phyloP scores from a whole-genome alignment of 2,113 vertebrate species.

The Tupaia chinensis region DNA sequence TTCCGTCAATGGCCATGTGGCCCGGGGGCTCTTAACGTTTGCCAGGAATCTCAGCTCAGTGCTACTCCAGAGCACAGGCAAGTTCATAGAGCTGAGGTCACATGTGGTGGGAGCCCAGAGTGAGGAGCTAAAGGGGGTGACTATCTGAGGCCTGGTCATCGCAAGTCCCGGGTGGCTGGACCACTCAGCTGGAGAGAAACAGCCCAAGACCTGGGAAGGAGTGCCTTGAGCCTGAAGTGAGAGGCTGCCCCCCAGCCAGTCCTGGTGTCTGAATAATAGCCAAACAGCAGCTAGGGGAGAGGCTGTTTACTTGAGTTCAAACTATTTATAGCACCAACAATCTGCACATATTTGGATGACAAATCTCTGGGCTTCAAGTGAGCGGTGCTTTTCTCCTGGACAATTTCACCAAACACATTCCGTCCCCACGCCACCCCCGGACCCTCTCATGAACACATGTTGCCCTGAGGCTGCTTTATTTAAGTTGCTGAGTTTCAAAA shows the following conservation, averaged over 20 bases:
- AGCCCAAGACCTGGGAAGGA: neutral
- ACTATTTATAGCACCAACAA: constrained; percentile 87
- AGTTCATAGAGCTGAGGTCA: neutral
- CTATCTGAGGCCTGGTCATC: neutral
- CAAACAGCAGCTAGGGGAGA: constrained; percentile 73
- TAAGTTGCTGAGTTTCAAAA: constrained; percentile 67
- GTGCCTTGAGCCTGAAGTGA: neutral
- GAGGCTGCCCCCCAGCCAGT: neutral
- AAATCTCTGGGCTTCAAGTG: constrained; percentile 85
- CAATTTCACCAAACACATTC: constrained; percentile 82
- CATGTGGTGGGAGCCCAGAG: neutral
- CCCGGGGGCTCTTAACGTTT: constrained; percentile 54
- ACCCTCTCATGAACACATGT: constrained; percentile 17
- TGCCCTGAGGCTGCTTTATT: constrained; percentile 72
- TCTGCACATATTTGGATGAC: constrained; percentile 87
- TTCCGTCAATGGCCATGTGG: neutral
- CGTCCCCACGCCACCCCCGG: constrained; percentile 67
- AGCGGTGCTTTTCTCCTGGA: constrained; percentile 84
- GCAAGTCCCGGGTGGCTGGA: neutral
- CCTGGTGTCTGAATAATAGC: constrained; percentile 62
- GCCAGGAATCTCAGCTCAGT: constrained; percentile 47
- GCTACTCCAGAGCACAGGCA: constrained; percentile 59
- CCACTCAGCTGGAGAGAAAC: neutral
- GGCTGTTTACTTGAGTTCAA: constrained; percentile 85
- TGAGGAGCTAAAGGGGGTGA: neutral